A percentile compares a stretch with the other conserved stretches of the same genome.
These are phyloP conservation scores for Anagyrus pseudococci DNA, from an alignment of 2,888 invertebrate genomes.

Conservation along the genomic window DNA sequence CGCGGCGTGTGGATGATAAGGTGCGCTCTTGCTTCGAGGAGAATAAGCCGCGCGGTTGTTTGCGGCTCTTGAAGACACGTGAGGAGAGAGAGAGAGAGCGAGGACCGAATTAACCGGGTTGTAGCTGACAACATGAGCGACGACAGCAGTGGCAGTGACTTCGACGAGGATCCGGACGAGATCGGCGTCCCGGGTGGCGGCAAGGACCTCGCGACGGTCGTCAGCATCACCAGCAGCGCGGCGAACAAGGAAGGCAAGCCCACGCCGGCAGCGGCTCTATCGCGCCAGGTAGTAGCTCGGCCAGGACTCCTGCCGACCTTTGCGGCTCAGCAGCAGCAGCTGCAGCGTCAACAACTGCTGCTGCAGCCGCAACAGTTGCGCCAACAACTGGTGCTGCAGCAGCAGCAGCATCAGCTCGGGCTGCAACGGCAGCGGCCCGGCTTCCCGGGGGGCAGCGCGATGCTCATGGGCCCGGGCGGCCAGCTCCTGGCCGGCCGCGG, in stretches of 20 bases:
- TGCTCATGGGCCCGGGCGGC: constrained; percentile 1
- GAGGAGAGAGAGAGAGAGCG: too few relatives aligned
- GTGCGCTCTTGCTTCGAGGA: too few relatives aligned
- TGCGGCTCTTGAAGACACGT: too few relatives aligned
- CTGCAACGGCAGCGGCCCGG: background rate
- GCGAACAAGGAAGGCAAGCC: background rate
- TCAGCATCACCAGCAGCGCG: background rate
- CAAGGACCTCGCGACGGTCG: background rate
- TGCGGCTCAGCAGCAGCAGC: background rate
- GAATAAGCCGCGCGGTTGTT: too few relatives aligned
- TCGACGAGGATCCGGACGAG: constrained; percentile 90
- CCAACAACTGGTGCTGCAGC: background rate
- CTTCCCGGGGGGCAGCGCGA: background rate
- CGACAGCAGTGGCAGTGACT: constrained; percentile 68
- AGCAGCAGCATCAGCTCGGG: background rate
- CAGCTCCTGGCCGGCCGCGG: background rate
- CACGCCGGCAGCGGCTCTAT: background rate
- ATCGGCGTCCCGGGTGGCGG: constrained; percentile 82
- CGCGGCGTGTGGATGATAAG: too few relatives aligned
- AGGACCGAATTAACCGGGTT: too few relatives aligned
- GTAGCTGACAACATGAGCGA: constrained; percentile 1
- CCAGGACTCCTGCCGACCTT: too few relatives aligned
- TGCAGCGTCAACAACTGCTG: background rate
- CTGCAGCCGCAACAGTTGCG: background rate
- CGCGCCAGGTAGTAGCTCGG: too few relatives aligned